A percentile compares a stretch with the other conserved stretches of the same genome.
These are phyloP conservation scores for Pectinophora gossypiella DNA, from an alignment of 1,140 invertebrate genomes.

Conservation along the genomic window DNA sequence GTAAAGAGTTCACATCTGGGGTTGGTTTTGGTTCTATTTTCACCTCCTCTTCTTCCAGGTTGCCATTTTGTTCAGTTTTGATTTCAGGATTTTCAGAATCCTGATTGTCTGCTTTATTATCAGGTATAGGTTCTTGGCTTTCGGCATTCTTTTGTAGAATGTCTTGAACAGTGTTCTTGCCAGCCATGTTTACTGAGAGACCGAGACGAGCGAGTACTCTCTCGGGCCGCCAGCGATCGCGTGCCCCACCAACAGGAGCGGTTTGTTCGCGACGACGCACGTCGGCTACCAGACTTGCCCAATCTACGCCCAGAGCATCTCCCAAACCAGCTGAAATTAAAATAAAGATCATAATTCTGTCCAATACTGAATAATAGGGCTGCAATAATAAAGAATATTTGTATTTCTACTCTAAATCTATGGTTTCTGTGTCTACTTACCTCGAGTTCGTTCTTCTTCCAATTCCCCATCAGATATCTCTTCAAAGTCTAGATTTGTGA, in stretches of 20 bases:
- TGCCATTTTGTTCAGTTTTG: slow-evolving; percentile 27
- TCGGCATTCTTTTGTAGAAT: slow-evolving; percentile 76
- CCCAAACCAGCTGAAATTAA: slow-evolving; percentile 80
- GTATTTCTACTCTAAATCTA: too few relatives aligned
- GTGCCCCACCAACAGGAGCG: slow-evolving; percentile 76
- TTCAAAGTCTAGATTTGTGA: slow-evolving; percentile 89
- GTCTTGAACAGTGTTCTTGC: slow-evolving; percentile 78
- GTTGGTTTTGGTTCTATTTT: slow-evolving; percentile 21
- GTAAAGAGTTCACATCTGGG: slow-evolving; percentile 50
- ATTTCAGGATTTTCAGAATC: too few relatives aligned
- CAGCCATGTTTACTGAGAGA: slow-evolving; percentile 82
- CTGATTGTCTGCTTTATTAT: slow-evolving; percentile 18
- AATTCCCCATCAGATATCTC: slow-evolving; percentile 93
- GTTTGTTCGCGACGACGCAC: slow-evolving; percentile 77
- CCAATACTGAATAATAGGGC: too few relatives aligned
- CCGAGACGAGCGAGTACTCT: slow-evolving; percentile 83
- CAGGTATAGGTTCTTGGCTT: slow-evolving; percentile 25
- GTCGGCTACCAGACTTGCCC: slow-evolving; percentile 90
- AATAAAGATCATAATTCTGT: too few relatives aligned
- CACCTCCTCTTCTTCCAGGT: slow-evolving; percentile 22
- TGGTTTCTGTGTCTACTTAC: slow-evolving; percentile 20
- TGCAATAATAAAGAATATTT: too few relatives aligned
- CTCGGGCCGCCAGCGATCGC: slow-evolving; percentile 86
- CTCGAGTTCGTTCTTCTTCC: slow-evolving; percentile 81
- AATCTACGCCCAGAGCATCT: slow-evolving; percentile 93